Evolutionary conservation across 2,888 invertebrate species (phyloP).

Genomic region (Hyalella azteca): DNA sequence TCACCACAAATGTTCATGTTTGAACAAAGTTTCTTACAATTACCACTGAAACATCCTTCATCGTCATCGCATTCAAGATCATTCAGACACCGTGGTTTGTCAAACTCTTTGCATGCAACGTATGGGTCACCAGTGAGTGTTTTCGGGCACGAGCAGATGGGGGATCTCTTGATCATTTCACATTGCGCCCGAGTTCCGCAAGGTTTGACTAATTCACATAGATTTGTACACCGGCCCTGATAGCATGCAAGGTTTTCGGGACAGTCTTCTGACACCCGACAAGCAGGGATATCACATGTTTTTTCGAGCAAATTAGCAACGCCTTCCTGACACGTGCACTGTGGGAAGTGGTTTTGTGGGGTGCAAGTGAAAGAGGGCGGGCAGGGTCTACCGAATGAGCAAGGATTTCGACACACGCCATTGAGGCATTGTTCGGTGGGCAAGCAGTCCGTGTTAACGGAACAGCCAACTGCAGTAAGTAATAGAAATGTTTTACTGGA

Average conservation of each 20-base stretch:
- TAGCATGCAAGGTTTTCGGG: constrained; percentile 79
- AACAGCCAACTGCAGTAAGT: constrained; percentile 64
- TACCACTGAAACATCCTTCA: constrained; percentile 81
- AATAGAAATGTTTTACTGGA: background rate
- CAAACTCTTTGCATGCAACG: constrained; percentile 66
- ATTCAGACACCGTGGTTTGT: constrained; percentile 44
- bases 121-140: constrained; percentile 81
- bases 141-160: constrained; percentile 59
- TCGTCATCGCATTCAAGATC: constrained; percentile 77
- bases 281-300: constrained; percentile 71
- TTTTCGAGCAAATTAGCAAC: background rate
- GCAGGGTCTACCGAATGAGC: constrained; percentile 59
- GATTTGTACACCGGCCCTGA: constrained; percentile 79
- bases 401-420: constrained; percentile 60
- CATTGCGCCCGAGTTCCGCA: constrained; percentile 65
- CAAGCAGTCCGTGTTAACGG: constrained; percentile 59
- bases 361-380: constrained; percentile 60
- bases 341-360: constrained; percentile 60
- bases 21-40: constrained; percentile 69
- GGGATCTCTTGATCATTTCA: constrained; percentile 56
- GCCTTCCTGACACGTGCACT: constrained; percentile 60
- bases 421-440: constrained; percentile 60
- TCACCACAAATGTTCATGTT: constrained; percentile 70
- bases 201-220: constrained; percentile 75
- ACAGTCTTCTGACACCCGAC: constrained; percentile 73